phyloP scores from a whole-genome alignment of 2,113 vertebrate species.

The Megaceryle torquata region DNA sequence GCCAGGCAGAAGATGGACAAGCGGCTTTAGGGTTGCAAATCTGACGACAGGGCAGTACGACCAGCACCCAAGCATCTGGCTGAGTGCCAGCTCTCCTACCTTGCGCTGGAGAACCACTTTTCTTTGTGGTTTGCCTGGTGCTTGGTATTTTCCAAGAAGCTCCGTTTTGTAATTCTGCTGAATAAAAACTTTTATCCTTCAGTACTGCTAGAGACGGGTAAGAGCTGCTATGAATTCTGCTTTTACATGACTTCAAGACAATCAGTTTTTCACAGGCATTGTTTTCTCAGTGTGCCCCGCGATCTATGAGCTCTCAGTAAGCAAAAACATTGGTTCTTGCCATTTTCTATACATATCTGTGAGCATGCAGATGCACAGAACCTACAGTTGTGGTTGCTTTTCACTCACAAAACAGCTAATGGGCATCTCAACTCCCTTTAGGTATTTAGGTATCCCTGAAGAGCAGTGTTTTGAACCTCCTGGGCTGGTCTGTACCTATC shows the following conservation, averaged over 20 bases:
- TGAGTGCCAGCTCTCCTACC: conserved; percentile 68
- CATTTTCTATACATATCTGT: not conserved
- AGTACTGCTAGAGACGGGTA: conserved; percentile 10
- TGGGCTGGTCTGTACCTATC: not conserved
- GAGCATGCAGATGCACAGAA: not conserved
- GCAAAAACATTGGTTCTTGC: not conserved
- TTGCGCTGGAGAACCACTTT: conserved; percentile 73
- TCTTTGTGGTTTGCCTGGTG: conserved; percentile 75
- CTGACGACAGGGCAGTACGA: not conserved
- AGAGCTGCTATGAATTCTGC: not conserved
- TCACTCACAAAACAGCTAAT: not conserved
- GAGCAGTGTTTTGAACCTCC: not conserved
- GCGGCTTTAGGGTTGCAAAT: conserved; percentile 62
- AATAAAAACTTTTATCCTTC: conserved; percentile 75
- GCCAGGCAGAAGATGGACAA: conserved; percentile 64
- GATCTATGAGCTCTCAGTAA: not conserved
- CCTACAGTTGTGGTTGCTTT: not conserved
- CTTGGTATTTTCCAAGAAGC: conserved; percentile 74
- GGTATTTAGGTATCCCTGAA: not conserved
- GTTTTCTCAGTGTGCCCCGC: fast-evolving
- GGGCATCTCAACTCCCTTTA: not conserved
- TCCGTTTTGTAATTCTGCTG: conserved; percentile 78
- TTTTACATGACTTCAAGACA: not conserved
- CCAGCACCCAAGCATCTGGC: conserved; percentile 65
- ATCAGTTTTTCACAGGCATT: not conserved